Conservation (phyloP, 37 sponge, comb jelly and placozoan genomes). For the Chondrosia reniformis region DNA sequence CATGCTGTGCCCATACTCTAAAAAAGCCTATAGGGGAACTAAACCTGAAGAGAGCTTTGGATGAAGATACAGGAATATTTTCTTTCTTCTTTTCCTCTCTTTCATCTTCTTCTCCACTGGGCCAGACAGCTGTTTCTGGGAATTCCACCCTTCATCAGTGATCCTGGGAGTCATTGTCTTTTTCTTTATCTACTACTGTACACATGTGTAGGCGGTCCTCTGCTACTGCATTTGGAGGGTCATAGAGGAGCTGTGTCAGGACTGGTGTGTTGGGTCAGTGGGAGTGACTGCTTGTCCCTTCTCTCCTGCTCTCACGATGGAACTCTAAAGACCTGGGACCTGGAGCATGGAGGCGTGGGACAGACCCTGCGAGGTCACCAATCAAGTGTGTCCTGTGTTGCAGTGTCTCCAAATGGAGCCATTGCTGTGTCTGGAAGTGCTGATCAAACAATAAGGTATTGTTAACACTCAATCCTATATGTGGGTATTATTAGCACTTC, state of each 20-base stretch:
- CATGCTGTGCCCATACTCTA: too few relatives aligned
- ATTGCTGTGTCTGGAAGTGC: conserved; percentile 61
- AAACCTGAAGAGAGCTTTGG: too few relatives aligned
- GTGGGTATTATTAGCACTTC: too few relatives aligned
- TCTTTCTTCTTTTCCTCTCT: too few relatives aligned
- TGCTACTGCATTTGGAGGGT: conserved; percentile 63
- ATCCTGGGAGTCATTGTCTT: too few relatives aligned
- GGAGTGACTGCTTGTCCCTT: neutral
- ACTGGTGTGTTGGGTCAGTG: neutral
- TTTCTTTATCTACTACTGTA: too few relatives aligned
- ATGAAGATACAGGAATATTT: too few relatives aligned
- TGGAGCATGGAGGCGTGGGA: conserved; percentile 37
- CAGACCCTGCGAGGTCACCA: conserved; percentile 71
- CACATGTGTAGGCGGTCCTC: conserved; percentile 47
- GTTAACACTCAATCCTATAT: too few relatives aligned
- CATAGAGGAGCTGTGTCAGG: conserved; percentile 53
- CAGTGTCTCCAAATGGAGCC: conserved; percentile 36
- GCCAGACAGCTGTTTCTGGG: too few relatives aligned
- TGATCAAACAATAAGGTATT: conserved; percentile 64
- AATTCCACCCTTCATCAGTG: too few relatives aligned
- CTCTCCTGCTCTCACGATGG: conserved; percentile 65
- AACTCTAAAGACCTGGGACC: conserved; percentile 68
- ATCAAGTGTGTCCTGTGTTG: conserved; percentile 46
- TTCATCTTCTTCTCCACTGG: too few relatives aligned
- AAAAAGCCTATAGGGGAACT: too few relatives aligned